Evolutionary conservation across 2,113 vertebrate genomes (phyloP), one percentile per base, ranked within the genome.

Genomic region (Vanacampus margaritifer): DNA sequence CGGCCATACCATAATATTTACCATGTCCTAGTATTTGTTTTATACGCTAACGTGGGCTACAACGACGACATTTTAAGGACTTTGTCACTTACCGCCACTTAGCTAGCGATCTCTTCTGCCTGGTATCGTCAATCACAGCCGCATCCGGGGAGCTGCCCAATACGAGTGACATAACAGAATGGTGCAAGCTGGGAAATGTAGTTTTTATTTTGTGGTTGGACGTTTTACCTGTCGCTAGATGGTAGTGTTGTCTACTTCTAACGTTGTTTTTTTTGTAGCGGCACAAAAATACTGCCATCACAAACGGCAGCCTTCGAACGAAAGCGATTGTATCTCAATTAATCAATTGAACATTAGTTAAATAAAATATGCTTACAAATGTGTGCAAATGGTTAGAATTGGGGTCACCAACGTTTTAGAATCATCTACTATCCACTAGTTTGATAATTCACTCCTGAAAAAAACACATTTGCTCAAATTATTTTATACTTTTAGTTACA

Each of bases 71-170:
- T 69, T 54, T 75, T 23, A 69, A 80, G 76, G 26, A 70, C 75
- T 88, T 79, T 36, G 65, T 73, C 68, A 90, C 89, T 88, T 88
- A 89, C 87, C 87, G 87, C 88, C 88, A 89, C 86, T 88, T 79
- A 71, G 76, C 83, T 89, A 79, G 76, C 78, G 84, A 79, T 84
- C 79, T 84, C 83, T 82, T 87, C 87, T 81, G 81, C 80, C 74
- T 86, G 68, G 86, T 84, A 63, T 76, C 84, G 81, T 88, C 88
- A 89, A 80, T 88, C 87, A 88, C 87, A 89, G 84, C 84, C 81
- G 89, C 88, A 91, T 92, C 91, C 90, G 91, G 90, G 90, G 87
- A 90, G 83, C 82, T 84, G 86, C 71, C 79, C 82, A 43, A 79
- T 76, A 89, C 87, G 86, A 10, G 6, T 6, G 28, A 74, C 83